These are phyloP conservation scores for Micromesistius poutassou DNA, from an alignment of 2,797 vertebrate genomes.

Conservation along the genomic window DNA sequence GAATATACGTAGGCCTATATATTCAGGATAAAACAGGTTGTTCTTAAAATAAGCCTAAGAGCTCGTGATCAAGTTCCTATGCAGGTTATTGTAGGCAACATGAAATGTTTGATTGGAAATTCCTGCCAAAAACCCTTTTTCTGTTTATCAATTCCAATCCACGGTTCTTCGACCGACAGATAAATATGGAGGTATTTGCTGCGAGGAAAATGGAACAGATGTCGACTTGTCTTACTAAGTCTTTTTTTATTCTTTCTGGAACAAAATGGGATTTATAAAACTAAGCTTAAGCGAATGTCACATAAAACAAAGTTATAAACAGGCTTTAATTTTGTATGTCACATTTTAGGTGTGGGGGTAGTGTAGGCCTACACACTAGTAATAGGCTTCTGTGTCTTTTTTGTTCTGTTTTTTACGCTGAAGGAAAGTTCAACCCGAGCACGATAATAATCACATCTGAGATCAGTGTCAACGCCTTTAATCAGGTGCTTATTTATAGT, in stretches of 20 bases:
- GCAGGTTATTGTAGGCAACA: background rate
- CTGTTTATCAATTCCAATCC: background rate
- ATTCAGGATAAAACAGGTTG: background rate
- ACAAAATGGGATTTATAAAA: background rate
- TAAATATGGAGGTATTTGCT: background rate
- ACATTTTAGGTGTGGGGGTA: background rate
- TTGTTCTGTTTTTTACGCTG: background rate
- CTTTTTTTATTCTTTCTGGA: background rate
- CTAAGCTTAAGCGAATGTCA: background rate
- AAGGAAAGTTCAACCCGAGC: background rate
- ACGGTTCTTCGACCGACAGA: background rate
- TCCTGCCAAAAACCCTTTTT: background rate
- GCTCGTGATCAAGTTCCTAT: background rate
- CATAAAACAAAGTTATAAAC: background rate
- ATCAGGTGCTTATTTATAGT: slow-evolving; percentile 49
- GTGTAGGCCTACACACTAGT: background rate
- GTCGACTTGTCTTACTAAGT: background rate
- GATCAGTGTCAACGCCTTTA: slow-evolving; percentile 45
- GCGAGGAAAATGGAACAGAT: too few species aligned
- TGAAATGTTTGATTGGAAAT: background rate
- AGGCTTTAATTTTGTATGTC: background rate
- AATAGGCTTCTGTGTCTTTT: background rate
- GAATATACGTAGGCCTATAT: background rate
- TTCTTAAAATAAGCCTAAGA: background rate
- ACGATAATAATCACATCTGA: slow-evolving; percentile 30